Base-by-base conservation (phyloP, 1,140 invertebrate genomes). In the Tetragonula clypearis region DNA sequence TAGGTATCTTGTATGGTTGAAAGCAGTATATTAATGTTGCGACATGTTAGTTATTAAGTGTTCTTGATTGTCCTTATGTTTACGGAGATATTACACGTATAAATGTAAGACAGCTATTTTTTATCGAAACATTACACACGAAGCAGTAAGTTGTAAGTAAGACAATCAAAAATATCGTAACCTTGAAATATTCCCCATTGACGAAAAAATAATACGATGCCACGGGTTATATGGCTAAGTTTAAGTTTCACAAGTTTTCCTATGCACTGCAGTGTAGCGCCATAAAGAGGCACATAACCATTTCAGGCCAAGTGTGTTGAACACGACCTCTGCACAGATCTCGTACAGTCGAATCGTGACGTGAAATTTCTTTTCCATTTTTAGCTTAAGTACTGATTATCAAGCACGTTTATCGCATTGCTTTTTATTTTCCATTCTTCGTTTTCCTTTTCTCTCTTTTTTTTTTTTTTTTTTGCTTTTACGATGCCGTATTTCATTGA, bases 201-300 rank as follows among this genome's bases (percentile, higher is more conserved):
- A 35, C 80, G 56, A 65, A 26, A 30, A 26, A 65, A n/a, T 55
- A 55, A 49, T n/a, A 15, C 71, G 41, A 35, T 41, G 55, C 14
- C 71, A 78, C 60, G 69, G 86, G 23, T 87, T 87, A 55, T 77
- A 84, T n/a, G 82, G 79, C 55, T 23, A 79, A 82, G 58, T 88
- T 88, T 87, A 84, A 73, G 55, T 85, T 87, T 88, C 74, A 30
- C 82, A 78, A 88, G 86, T 85, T 87, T 78, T 74, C 77, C 73
- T 82, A 85, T 77, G 77, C 86, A 35, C 68, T 60, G 60, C 73
- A 85, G 23, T 41, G 41, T 41, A 30, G 55, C 72, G 80, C 49
- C 30, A 58, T 88, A 87, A 88, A 87, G 56, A 30, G 60, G 69
- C 62, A 49, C 55, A 81, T 85, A 88, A 88, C 72, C 79, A 58